A percentile compares a stretch with the other conserved stretches of the same genome.
Conservation (phyloP, 2,113 vertebrate species). For the Centrocercus urophasianus region DNA sequence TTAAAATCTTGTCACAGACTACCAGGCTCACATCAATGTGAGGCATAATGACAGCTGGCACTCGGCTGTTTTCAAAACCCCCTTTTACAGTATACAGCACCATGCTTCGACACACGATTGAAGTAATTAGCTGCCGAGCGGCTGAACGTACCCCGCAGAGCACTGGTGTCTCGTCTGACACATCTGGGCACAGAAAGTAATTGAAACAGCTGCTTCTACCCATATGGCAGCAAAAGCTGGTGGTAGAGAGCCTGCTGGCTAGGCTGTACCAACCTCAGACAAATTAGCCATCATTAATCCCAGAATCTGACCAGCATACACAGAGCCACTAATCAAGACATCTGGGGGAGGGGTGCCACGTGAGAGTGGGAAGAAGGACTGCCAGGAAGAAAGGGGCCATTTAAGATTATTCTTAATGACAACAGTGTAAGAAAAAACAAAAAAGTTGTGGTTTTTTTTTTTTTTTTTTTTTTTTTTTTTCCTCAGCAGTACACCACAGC, state of each 20-base stretch:
- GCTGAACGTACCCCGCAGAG: slow-evolving; percentile 93
- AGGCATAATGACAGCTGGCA: slow-evolving; percentile 92
- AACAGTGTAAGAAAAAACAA: not conserved
- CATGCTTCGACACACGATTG: slow-evolving; percentile 89
- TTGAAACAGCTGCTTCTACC: slow-evolving; percentile 99
- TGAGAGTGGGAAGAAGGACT: not conserved
- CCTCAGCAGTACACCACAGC: not conserved
- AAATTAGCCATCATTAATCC: slow-evolving; percentile 99
- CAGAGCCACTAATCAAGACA: slow-evolving; percentile 95
- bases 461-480: not conserved
- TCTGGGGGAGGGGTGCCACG: slow-evolving; percentile 80
- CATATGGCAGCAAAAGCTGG: slow-evolving; percentile 98
- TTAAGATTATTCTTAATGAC: slow-evolving; percentile 65
- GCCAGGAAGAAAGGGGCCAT: slow-evolving; percentile 31
- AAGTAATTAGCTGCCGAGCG: slow-evolving; percentile 99
- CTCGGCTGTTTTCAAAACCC: slow-evolving; percentile 89
- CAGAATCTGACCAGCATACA: slow-evolving; percentile 98
- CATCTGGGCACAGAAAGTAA: slow-evolving; percentile 99
- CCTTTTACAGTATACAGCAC: slow-evolving; percentile 88
- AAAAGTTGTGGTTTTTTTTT: not conserved
- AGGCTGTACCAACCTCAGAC: slow-evolving; percentile 94
- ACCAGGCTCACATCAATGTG: slow-evolving; percentile 82
- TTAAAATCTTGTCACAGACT: slow-evolving; percentile 70
- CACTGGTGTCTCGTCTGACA: slow-evolving; percentile 97
- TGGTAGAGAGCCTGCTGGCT: slow-evolving; percentile 81